Evolutionary conservation across 2,888 invertebrate species (phyloP), one percentile per base, ranked within the genome.

Genomic region (Drosophila algonquin): DNA sequence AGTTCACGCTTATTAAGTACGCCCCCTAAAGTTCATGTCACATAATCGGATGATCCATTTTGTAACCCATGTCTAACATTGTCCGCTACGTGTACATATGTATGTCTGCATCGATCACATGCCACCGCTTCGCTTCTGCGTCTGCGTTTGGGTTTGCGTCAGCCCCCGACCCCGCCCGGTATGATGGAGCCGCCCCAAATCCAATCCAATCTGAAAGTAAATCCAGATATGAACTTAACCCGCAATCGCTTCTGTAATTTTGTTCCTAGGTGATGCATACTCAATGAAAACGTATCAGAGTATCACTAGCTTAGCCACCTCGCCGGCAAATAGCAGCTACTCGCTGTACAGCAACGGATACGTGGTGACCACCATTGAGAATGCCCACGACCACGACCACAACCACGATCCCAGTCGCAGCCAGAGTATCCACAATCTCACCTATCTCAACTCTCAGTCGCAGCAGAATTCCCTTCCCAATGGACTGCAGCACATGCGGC

Each of bases 221-320:
- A 61, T 57, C 48, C 63, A 63, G 63, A 71, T 14, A 48, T 71
- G 72, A 47, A 72, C 72, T 72, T 58, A 63, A 57, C 62, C 18
- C 64, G 64, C 64, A 63, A 63, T 58, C 67, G 67, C 72, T 72
- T 61, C 67, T 73, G 73, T 73, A 61, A 73, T 73, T 81, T 81
- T 85, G 79, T 76, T 75, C 80, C 59, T 90, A 92, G 92, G 91
- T 90, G 92, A 92, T 84, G 92, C 92, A 84, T 91, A 91, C 89
- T 92, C 92, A 82, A 91, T 92, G 91, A 91, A 91, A 92, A 92
- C 92, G 57, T 92, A 90, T 90, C 91, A 91, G 89, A 92, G 92
- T 90, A 90, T 90, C 80, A 92, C 92, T 90, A 92, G 92, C 89
- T 91, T 92, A 91, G 92, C 92, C 77, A 92, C 92, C 74, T 92